Percentiles rank a stretch among this genome's conserved stretches.
These are phyloP conservation scores for Hippopotamyrus pictus DNA, from an alignment of 2,797 vertebrate genomes.

Conservation along the genomic window DNA sequence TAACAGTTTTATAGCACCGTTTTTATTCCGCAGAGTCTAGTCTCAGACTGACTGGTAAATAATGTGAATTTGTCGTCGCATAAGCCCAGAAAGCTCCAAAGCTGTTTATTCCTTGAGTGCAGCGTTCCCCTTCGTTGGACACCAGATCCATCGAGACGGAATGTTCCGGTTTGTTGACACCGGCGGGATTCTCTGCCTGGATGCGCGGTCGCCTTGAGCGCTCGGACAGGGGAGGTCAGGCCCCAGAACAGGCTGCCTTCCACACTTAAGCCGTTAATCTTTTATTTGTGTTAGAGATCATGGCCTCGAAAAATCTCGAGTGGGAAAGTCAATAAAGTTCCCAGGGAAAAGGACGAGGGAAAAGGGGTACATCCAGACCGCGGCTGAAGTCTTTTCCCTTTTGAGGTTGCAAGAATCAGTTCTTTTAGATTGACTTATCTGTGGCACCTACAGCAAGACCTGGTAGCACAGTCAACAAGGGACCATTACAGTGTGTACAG, in stretches of 20 bases:
- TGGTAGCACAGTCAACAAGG: background rate
- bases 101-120: background rate
- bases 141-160: background rate
- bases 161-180: background rate
- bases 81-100: background rate
- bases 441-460: background rate
- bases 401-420: background rate
- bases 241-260: background rate
- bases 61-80: background rate
- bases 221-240: background rate
- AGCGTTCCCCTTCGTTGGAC: background rate
- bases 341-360: background rate
- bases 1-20: background rate
- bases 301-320: background rate
- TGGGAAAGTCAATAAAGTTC: background rate
- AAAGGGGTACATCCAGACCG: background rate
- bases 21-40: background rate
- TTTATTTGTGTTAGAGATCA: conserved; percentile 7
- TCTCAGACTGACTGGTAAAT: background rate
- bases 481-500: background rate
- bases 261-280: background rate
- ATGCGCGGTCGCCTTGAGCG: background rate
- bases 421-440: background rate
- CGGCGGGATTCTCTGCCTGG: background rate
- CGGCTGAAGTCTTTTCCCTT: background rate